A percentile compares a stretch with the other conserved stretches of the same genome.
phyloP scores from a whole-genome alignment of 2,888 invertebrate species.

The Hesperia comma region DNA sequence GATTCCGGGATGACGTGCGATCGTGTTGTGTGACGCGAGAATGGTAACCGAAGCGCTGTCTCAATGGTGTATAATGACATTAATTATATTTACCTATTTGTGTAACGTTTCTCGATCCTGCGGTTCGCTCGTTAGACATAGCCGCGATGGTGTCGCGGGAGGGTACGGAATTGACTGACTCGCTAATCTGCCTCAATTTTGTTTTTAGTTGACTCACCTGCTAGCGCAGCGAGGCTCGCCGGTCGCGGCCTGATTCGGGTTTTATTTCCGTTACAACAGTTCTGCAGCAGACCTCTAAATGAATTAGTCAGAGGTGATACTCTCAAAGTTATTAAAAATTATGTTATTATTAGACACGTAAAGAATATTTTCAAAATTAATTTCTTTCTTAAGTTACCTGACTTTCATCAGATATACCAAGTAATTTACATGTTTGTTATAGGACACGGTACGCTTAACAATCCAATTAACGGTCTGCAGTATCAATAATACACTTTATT shows the following conservation, averaged over 20 bases:
- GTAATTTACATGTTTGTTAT: too few relatives aligned
- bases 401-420: too few relatives aligned
- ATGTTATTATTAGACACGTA: too few relatives aligned
- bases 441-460: neutral
- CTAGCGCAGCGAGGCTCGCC: slow-evolving; percentile 31
- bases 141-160: slow-evolving; percentile 36
- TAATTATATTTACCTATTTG: slow-evolving; percentile 47
- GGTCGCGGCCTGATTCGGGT: slow-evolving; percentile 38
- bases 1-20: slow-evolving; percentile 61
- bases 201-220: slow-evolving; percentile 42
- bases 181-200: slow-evolving; percentile 62
- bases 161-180: slow-evolving; percentile 69
- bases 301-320: neutral
- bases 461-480: neutral
- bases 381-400: too few relatives aligned
- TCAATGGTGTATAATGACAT: slow-evolving; percentile 48
- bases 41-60: slow-evolving; percentile 24
- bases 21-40: slow-evolving; percentile 25
- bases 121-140: slow-evolving; percentile 37
- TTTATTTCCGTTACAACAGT: slow-evolving; percentile 36
- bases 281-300: neutral
- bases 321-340: too few relatives aligned
- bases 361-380: too few relatives aligned
- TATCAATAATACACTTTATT: neutral
- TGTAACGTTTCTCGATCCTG: slow-evolving; percentile 22